A percentile compares a stretch with the other conserved stretches of the same genome.
Evolutionary conservation across 2,888 invertebrate species (phyloP).

Genomic region (Helicoverpa assulta): DNA sequence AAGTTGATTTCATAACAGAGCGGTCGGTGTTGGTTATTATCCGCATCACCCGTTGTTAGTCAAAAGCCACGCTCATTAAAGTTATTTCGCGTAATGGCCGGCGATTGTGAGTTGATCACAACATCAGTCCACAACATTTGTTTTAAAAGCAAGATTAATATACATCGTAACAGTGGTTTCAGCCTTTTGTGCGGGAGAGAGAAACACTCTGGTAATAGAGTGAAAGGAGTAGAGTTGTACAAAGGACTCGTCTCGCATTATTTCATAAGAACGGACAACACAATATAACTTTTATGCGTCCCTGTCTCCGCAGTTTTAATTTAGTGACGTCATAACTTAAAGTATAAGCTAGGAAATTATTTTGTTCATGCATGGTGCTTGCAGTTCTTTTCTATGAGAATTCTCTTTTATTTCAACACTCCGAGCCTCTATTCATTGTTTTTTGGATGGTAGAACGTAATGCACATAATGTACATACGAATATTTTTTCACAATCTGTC

Average conservation of each 20-base stretch:
- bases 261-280: slow-evolving; percentile 45
- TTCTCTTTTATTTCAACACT: background rate
- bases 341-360: slow-evolving; percentile 10
- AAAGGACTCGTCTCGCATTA: slow-evolving; percentile 36
- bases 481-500: too few relatives aligned
- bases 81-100: slow-evolving; percentile 47
- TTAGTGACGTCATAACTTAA: slow-evolving; percentile 30
- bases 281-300: slow-evolving; percentile 39
- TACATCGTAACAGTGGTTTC: slow-evolving; percentile 34
- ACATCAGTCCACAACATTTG: slow-evolving; percentile 58
- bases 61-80: slow-evolving; percentile 53
- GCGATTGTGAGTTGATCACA: slow-evolving; percentile 56
- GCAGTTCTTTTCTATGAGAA: background rate
- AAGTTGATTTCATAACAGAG: slow-evolving; percentile 21
- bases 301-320: slow-evolving; percentile 40
- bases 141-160: slow-evolving; percentile 61
- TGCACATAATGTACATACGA: too few relatives aligned
- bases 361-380: slow-evolving; percentile 6
- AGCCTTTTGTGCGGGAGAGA: slow-evolving; percentile 16
- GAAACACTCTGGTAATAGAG: background rate
- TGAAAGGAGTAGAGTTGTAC: slow-evolving; percentile 23
- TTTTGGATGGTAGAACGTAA: too few relatives aligned
- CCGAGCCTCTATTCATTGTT: background rate
- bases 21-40: slow-evolving; percentile 26
- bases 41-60: slow-evolving; percentile 39